Conservation (phyloP, 1,140 invertebrate genomes). For the Polypedilum pembai region DNA sequence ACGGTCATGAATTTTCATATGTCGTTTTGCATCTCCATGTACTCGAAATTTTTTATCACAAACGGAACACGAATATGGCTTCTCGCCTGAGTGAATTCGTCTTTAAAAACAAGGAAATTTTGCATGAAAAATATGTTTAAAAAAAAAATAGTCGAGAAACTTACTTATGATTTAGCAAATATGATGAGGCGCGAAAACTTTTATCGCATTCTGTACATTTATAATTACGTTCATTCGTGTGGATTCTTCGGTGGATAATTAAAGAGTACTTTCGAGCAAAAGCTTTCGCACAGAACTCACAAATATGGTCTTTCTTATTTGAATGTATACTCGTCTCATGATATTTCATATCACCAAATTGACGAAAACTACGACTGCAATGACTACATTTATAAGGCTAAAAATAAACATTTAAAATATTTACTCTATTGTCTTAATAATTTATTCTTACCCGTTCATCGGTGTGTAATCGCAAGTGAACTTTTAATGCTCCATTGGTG, state of each 20-base stretch:
- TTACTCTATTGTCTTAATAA: too few relatives aligned
- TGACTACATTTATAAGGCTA: constrained; percentile 64
- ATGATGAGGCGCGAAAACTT: constrained; percentile 76
- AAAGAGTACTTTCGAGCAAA: constrained; percentile 89
- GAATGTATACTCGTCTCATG: constrained; percentile 82
- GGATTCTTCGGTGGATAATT: constrained; percentile 82
- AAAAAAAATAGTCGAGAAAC: constrained; percentile 45
- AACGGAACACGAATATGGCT: constrained; percentile 66
- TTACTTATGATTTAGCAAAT: constrained; percentile 76
- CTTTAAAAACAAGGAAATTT: not conserved
- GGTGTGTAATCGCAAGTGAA: constrained; percentile 65
- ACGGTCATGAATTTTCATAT: constrained; percentile 66
- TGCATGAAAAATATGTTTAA: constrained; percentile 61
- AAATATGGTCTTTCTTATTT: not conserved
- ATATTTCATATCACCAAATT: constrained; percentile 85
- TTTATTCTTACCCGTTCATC: constrained; percentile 51
- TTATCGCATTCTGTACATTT: constrained; percentile 51
- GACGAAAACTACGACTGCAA: constrained; percentile 54
- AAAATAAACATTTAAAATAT: too few relatives aligned
- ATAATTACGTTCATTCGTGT: constrained; percentile 64
- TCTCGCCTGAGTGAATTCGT: constrained; percentile 37
- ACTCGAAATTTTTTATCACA: constrained; percentile 80
- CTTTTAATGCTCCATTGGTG: constrained; percentile 66
- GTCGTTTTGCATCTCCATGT: constrained; percentile 79
- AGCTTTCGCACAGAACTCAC: constrained; percentile 65